Evolutionary conservation across 1,140 invertebrate genomes (phyloP).

Genomic region (Aradophagus sp.): DNA sequence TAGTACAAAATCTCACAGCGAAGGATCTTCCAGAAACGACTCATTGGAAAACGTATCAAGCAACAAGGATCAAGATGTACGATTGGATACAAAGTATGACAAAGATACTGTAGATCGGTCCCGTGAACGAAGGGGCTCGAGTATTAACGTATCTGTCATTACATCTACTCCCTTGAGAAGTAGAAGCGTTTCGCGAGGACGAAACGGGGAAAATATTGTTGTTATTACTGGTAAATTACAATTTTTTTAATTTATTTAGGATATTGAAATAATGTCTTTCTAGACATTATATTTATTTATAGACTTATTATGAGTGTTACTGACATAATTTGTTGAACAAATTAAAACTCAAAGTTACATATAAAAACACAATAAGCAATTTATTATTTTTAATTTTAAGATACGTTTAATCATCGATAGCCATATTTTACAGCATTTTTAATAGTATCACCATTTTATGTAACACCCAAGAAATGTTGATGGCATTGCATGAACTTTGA

Average conservation of each 20-base stretch:
- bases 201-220: slow-evolving; percentile 68
- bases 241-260: slow-evolving; percentile 1
- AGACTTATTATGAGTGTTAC: too few relatives aligned
- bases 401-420: too few relatives aligned
- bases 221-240: slow-evolving; percentile 68
- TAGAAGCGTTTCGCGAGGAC: slow-evolving; percentile 62
- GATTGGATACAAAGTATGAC: slow-evolving; percentile 26
- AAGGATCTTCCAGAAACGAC: slow-evolving; percentile 67
- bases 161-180: slow-evolving; percentile 70
- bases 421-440: too few relatives aligned
- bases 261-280: slow-evolving; percentile 3
- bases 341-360: too few relatives aligned
- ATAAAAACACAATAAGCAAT: too few relatives aligned
- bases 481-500: too few relatives aligned
- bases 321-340: too few relatives aligned
- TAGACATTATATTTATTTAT: too few relatives aligned
- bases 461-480: too few relatives aligned
- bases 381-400: too few relatives aligned
- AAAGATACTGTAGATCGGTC: slow-evolving; percentile 58
- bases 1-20: slow-evolving; percentile 63
- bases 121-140: slow-evolving; percentile 43
- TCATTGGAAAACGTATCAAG: slow-evolving; percentile 66
- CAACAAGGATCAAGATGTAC: slow-evolving; percentile 24
- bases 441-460: too few relatives aligned
- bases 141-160: slow-evolving; percentile 71